A percentile compares a stretch with the other conserved stretches of the same genome.
phyloP scores from a whole-genome alignment of 1,140 invertebrate genomes.

The Idris sp. region DNA sequence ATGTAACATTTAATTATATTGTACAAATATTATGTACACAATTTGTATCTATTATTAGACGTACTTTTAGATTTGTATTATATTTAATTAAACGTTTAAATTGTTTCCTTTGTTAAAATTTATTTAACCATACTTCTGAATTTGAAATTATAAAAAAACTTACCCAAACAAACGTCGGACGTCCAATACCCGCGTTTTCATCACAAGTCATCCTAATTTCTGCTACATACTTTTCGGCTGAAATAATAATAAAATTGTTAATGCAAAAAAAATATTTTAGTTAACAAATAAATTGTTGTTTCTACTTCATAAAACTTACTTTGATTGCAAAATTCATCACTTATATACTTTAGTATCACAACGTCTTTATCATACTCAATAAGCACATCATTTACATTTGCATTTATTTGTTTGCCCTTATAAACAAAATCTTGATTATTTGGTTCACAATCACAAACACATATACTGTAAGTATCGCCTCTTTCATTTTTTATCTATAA shows the following conservation, averaged over 20 bases:
- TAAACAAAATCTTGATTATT: constrained; percentile 65
- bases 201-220: constrained; percentile 65
- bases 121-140: no score
- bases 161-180: constrained; percentile 62
- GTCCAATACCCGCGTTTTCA: constrained; percentile 53
- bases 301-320: constrained; percentile 57
- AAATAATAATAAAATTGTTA: no score
- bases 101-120: no score
- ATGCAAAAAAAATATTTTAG: not conserved
- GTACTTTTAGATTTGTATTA: not conserved
- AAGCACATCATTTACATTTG: constrained; percentile 62
- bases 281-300: not conserved
- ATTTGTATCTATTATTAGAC: no score
- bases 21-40: no score
- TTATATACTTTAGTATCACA: constrained; percentile 64
- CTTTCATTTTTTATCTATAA: constrained; percentile 24
- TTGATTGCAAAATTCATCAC: constrained; percentile 63
- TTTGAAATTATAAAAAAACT: constrained; percentile 39
- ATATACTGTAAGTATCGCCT: constrained; percentile 61
- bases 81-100: constrained; percentile 1
- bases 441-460: constrained; percentile 60
- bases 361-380: constrained; percentile 64
- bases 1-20: no score
- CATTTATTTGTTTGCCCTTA: constrained; percentile 58
- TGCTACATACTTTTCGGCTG: constrained; percentile 32